These are phyloP conservation scores for Malacoctenus gilli DNA, from an alignment of 2,797 vertebrate species.

Conservation along the genomic window DNA sequence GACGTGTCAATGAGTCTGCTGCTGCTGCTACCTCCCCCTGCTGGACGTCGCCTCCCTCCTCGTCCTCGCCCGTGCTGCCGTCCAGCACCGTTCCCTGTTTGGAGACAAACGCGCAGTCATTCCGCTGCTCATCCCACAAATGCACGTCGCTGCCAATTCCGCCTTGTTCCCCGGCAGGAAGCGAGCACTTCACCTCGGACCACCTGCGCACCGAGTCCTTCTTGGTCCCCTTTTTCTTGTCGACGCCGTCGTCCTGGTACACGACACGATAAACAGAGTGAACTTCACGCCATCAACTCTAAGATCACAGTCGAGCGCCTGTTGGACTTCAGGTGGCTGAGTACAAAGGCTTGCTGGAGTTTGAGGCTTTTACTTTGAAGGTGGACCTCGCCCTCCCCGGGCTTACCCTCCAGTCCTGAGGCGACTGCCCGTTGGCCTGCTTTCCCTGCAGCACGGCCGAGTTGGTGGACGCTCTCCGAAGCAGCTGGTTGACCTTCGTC, in stretches of 20 bases:
- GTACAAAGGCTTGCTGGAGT: too few relatives aligned
- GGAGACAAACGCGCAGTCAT: too few relatives aligned
- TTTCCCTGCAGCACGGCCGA: slow-evolving; percentile 7
- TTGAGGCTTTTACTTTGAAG: too few relatives aligned
- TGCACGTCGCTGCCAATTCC: too few relatives aligned
- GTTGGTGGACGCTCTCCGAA: slow-evolving; percentile 48
- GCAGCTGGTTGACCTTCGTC: slow-evolving; percentile 49
- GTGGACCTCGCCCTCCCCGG: too few relatives aligned
- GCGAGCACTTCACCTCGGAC: slow-evolving; percentile 57
- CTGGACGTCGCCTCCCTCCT: slow-evolving; percentile 20
- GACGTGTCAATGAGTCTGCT: too few relatives aligned
- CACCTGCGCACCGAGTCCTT: slow-evolving; percentile 21
- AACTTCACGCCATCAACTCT: too few relatives aligned
- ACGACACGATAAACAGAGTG: too few relatives aligned
- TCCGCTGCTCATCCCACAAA: too few relatives aligned
- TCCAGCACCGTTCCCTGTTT: slow-evolving; percentile 46
- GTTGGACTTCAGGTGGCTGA: too few relatives aligned
- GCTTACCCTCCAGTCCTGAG: slow-evolving; percentile 39
- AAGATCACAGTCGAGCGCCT: too few relatives aligned
- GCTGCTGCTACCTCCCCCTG: slow-evolving; percentile 15
- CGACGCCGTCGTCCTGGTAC: slow-evolving; percentile 12
- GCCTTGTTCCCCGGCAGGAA: background rate
- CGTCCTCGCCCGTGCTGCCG: slow-evolving; percentile 22
- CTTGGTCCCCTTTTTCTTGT: slow-evolving; percentile 1
- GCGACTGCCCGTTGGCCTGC: slow-evolving; percentile 13